Conservation (phyloP, 2,797 vertebrate species). For the Peromyscus attwateri region DNA sequence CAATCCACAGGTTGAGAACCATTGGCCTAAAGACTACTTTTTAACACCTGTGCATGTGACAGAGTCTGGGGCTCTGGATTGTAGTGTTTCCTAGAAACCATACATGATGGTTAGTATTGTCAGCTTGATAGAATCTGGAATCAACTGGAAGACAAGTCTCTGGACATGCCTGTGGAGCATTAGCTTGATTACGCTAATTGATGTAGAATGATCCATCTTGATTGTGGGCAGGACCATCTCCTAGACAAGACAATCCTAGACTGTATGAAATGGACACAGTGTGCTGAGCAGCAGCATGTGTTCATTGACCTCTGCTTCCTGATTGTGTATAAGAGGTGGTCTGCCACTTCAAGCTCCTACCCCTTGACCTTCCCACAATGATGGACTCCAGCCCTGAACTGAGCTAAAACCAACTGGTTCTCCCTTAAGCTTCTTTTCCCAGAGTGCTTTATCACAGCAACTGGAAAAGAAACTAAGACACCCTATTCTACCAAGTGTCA, state of each 20-base stretch:
- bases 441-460: background rate
- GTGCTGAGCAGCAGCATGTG: fast-evolving
- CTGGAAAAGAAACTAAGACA: background rate
- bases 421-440: background rate
- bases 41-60: background rate
- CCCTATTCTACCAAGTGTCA: background rate
- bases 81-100: slow-evolving; percentile 40
- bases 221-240: too few species aligned
- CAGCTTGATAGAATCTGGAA: background rate
- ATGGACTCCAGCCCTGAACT: background rate
- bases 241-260: background rate
- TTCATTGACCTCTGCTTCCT: background rate
- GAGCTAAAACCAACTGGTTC: background rate
- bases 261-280: background rate
- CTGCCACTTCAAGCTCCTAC: background rate
- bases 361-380: too few species aligned
- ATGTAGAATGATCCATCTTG: background rate
- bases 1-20: background rate
- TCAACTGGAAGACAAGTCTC: background rate
- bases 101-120: background rate
- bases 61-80: background rate
- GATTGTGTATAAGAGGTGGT: background rate
- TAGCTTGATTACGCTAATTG: background rate
- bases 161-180: too few species aligned
- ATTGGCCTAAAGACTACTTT: background rate